Conservation (phyloP, 2,888 invertebrate genomes). For the Bugulina stolonifera region DNA sequence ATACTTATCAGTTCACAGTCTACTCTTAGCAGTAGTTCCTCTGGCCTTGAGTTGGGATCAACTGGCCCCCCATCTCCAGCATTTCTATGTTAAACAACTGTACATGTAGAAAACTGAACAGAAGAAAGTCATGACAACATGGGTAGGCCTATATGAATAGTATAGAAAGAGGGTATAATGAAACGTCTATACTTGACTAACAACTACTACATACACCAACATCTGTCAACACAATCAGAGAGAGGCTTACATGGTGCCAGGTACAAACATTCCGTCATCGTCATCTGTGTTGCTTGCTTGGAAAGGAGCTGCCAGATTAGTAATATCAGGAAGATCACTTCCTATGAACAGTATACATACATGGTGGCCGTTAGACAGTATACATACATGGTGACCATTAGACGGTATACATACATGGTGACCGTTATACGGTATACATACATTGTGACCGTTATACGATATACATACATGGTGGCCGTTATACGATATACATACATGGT, state of each 20-base stretch:
- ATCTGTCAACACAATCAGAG: no score
- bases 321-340: background rate
- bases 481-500: no score
- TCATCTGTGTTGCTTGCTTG: background rate
- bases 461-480: no score
- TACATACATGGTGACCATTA: background rate
- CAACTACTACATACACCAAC: no score
- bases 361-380: background rate
- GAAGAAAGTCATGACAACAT: no score
- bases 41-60: background rate
- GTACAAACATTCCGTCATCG: background rate
- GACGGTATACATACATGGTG: no score
- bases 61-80: background rate
- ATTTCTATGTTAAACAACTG: background rate
- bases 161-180: no score
- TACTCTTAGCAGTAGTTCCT: conserved; percentile 60
- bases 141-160: no score
- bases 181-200: no score
- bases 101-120: no score
- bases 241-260: background rate
- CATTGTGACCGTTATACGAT: no score
- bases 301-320: background rate
- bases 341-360: background rate
- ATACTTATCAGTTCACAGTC: conserved; percentile 62
- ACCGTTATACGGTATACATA: no score